Percentiles rank a stretch among this genome's conserved stretches.
Evolutionary conservation across 2,113 vertebrate species (phyloP).

Genomic region (Pollimyrus isidori): DNA sequence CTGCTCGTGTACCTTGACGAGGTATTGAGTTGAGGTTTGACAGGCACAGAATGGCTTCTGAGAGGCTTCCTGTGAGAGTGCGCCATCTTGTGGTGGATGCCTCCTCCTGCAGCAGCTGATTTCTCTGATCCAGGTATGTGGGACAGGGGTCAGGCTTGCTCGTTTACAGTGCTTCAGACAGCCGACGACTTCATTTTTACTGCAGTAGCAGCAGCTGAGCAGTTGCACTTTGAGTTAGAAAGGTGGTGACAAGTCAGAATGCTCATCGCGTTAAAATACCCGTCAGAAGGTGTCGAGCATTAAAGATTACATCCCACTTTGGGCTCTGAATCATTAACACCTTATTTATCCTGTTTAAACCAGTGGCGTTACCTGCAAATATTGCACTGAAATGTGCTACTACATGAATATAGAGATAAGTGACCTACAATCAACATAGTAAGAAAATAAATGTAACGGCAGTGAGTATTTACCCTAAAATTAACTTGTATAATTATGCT

Average conservation of each 20-base stretch:
- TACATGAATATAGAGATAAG: not conserved
- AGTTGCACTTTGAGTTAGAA: not conserved
- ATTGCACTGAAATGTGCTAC: not conserved
- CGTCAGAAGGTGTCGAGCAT: not conserved
- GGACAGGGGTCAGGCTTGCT: not conserved
- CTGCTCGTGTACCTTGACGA: not conserved
- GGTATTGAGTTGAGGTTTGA: not conserved
- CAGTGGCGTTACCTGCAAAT: not conserved
- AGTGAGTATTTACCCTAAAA: not conserved
- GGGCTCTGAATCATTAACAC: not conserved
- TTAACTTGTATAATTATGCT: not conserved
- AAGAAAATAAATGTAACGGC: not conserved
- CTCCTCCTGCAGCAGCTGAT: not conserved
- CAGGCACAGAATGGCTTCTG: not conserved
- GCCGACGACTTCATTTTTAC: not conserved
- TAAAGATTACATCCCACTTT: not conserved
- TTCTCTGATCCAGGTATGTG: not conserved
- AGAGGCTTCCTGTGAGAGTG: not conserved
- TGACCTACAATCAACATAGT: not conserved
- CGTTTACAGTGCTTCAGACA: not conserved
- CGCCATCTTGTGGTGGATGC: not conserved
- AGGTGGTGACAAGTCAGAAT: not conserved
- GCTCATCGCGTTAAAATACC: not conserved
- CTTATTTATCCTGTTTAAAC: not conserved
- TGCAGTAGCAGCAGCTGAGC: not conserved